Percentiles rank a stretch among this genome's conserved stretches.
Conservation (phyloP, 1,140 invertebrate genomes). For the Drosophila repleta region DNA sequence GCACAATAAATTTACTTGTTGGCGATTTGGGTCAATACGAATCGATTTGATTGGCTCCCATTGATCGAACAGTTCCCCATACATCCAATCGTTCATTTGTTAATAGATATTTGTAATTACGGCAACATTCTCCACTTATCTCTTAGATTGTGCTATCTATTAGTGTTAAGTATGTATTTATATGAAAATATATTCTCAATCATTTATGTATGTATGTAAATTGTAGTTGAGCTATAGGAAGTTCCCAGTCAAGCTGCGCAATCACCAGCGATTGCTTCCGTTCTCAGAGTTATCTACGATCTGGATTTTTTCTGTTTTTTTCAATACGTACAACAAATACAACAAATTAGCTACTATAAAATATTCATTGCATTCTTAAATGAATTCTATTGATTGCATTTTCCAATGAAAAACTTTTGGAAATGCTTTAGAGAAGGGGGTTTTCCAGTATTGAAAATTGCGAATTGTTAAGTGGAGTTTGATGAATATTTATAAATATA, state of each 20-base stretch:
- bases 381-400: not conserved
- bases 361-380: slow-evolving; percentile 4
- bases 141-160: slow-evolving; percentile 3
- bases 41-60: slow-evolving; percentile 29
- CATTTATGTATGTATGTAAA: not conserved
- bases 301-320: not conserved
- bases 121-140: not conserved
- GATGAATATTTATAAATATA: too few relatives aligned
- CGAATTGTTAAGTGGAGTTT: too few relatives aligned
- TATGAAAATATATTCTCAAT: slow-evolving; percentile 10
- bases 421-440: too few relatives aligned
- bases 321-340: too few relatives aligned
- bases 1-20: slow-evolving; percentile 45
- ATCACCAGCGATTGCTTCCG: slow-evolving; percentile 20
- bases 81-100: too few relatives aligned
- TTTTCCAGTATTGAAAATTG: too few relatives aligned
- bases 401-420: too few relatives aligned
- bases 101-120: too few relatives aligned
- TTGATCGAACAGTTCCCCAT: not conserved
- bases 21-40: slow-evolving; percentile 57
- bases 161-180: slow-evolving; percentile 4
- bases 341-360: not conserved
- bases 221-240: slow-evolving; percentile 12
- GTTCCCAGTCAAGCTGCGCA: slow-evolving; percentile 28
- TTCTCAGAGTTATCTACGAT: slow-evolving; percentile 15